Evolutionary conservation across 1,140 invertebrate genomes (phyloP).

Genomic region (Chironomus striatipennis): DNA sequence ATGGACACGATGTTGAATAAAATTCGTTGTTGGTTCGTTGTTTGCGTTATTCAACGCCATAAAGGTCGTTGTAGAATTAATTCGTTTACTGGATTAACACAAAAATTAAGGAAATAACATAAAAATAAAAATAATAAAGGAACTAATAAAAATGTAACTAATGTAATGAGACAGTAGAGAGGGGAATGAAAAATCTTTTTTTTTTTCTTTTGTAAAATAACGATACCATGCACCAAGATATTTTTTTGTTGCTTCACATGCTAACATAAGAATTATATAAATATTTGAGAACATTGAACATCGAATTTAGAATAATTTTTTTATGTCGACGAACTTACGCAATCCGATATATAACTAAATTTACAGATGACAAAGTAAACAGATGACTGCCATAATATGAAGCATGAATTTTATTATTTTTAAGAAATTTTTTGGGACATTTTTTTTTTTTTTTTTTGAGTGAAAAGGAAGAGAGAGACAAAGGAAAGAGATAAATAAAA

Average conservation of each 20-base stretch:
- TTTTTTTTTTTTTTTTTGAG: constrained; percentile 14
- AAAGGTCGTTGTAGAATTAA: constrained; percentile 17
- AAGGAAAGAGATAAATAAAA: not conserved
- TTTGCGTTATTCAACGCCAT: constrained; percentile 10
- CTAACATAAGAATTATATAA: not conserved
- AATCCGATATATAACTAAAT: constrained; percentile 80
- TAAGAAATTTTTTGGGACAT: not conserved
- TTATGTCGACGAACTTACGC: constrained; percentile 60
- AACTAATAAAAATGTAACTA: not conserved
- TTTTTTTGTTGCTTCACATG: not conserved
- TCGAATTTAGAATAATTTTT: constrained; percentile 16
- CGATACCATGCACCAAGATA: constrained; percentile 6
- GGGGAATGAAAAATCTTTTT: constrained; percentile 5
- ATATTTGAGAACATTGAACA: constrained; percentile 17
- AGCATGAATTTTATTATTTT: too few relatives aligned
- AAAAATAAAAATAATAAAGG: constrained; percentile 21
- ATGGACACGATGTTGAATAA: constrained; percentile 9
- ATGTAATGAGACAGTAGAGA: not conserved
- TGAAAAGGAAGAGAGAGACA: constrained; percentile 4
- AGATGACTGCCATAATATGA: constrained; percentile 58
- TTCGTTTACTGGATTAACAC: constrained; percentile 21
- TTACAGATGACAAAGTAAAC: constrained; percentile 80
- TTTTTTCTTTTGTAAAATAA: not conserved
- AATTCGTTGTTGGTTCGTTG: constrained; percentile 19
- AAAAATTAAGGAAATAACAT: not conserved